Conservation (phyloP, 2,888 invertebrate genomes). For the Watsonalla binaria region DNA sequence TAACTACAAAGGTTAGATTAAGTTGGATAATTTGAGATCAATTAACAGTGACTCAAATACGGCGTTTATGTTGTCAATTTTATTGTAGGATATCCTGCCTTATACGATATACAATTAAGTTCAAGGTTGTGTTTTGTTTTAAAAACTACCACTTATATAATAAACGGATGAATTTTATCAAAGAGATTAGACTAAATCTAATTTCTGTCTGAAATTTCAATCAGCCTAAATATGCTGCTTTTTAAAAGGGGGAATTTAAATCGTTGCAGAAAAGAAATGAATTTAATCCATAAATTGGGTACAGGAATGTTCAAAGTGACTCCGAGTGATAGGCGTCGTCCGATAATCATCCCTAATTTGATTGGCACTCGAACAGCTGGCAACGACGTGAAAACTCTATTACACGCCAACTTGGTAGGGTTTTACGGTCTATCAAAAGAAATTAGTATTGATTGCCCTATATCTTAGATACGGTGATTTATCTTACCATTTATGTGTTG, state of each 20-base stretch:
- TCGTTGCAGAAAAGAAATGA: conserved; percentile 38
- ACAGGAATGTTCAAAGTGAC: conserved; percentile 35
- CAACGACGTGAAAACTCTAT: conserved; percentile 63
- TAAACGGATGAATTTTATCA: background rate
- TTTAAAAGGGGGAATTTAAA: conserved; percentile 16
- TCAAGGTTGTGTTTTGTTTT: background rate
- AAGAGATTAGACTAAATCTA: background rate
- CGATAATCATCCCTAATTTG: conserved; percentile 70
- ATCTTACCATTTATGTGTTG: conserved; percentile 8
- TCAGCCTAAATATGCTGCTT: background rate
- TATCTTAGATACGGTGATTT: conserved; percentile 20
- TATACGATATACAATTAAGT: background rate
- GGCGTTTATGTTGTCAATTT: background rate
- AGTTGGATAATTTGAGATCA: background rate
- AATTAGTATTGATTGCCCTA: conserved; percentile 45
- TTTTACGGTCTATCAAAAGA: conserved; percentile 47
- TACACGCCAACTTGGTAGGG: conserved; percentile 46
- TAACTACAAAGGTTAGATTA: background rate
- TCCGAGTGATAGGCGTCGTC: conserved; percentile 36
- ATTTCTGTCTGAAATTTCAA: background rate
- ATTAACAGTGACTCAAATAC: background rate
- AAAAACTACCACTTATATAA: background rate
- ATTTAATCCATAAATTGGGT: conserved; percentile 59
- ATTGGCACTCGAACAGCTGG: conserved; percentile 67
- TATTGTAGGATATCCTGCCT: background rate